phyloP scores from a whole-genome alignment of 2,797 vertebrate species.

The Hemibagrus guttatus region DNA sequence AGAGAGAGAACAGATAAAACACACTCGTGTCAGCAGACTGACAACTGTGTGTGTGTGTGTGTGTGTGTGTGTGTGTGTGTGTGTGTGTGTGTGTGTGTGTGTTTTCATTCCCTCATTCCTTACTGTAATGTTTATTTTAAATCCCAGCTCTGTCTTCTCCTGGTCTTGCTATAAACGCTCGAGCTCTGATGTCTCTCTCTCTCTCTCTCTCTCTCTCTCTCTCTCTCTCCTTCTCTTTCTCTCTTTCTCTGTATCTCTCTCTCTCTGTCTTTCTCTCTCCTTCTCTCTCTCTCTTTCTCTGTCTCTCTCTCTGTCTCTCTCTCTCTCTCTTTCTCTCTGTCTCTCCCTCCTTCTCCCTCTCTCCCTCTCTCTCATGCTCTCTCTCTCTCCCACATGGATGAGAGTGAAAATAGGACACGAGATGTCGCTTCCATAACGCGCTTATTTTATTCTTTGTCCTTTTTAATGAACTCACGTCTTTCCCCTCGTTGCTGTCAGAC shows the following conservation, averaged over 20 bases:
- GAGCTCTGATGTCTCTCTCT: not conserved
- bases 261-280: no score
- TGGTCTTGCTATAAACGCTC: not conserved
- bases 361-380: no score
- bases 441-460: not conserved
- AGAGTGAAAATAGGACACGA: not conserved
- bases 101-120: no score
- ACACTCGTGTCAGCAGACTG: no score
- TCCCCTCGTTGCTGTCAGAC: not conserved
- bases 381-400: not conserved
- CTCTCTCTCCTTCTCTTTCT: no score
- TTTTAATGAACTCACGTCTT: not conserved
- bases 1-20: no score
- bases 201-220: no score
- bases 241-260: no score
- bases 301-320: no score
- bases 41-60: not conserved
- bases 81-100: not conserved
- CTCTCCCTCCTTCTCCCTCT: no score
- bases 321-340: no score
- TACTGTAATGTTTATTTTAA: not conserved
- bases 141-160: not conserved
- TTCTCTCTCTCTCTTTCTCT: no score
- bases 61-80: not conserved
- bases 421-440: not conserved